Evolutionary conservation across 2,113 vertebrate genomes (phyloP).

Genomic region (Gulo gulo): DNA sequence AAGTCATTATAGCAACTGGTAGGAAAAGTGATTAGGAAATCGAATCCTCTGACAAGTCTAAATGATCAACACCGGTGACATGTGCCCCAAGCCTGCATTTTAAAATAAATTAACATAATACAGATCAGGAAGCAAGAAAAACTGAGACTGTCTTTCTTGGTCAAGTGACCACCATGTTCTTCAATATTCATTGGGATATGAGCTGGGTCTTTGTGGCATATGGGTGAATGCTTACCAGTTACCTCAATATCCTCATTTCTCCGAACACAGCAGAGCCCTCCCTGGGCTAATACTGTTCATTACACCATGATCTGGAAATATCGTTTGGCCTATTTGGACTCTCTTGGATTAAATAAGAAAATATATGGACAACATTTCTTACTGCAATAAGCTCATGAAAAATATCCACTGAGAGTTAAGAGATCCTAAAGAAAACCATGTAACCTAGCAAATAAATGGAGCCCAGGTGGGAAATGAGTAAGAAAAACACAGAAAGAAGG

Average conservation of each 20-base stretch:
- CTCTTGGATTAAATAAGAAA: not conserved
- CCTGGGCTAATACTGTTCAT: not conserved
- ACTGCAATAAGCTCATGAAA: not conserved
- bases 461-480: not conserved
- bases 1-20: not conserved
- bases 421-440: not conserved
- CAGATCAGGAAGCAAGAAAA: not conserved
- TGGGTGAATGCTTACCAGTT: not conserved
- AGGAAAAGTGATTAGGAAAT: slow-evolving; percentile 2
- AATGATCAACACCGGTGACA: not conserved
- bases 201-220: not conserved
- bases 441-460: not conserved
- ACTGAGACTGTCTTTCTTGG: not conserved
- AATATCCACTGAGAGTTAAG: not conserved
- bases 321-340: not conserved
- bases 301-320: not conserved
- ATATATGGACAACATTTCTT: not conserved
- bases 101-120: not conserved
- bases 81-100: not conserved
- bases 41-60: not conserved
- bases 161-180: not conserved
- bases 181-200: not conserved
- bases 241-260: not conserved
- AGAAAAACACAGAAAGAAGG: not conserved
- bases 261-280: not conserved